These are phyloP conservation scores for Tiliacea aurago DNA, from an alignment of 2,888 invertebrate species.

Conservation along the genomic window DNA sequence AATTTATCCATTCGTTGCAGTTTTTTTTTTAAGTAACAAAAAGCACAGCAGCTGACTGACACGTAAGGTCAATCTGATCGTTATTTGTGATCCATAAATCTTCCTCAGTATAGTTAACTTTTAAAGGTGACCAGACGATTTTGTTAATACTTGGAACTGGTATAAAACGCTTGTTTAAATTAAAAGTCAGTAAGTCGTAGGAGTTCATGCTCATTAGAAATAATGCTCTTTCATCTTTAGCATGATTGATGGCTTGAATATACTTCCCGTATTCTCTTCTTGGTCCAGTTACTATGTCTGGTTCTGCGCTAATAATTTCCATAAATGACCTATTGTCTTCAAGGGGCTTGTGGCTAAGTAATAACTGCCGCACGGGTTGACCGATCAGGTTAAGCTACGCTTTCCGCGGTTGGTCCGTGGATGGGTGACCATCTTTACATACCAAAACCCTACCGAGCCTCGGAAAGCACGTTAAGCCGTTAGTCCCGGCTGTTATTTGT, in stretches of 20 bases:
- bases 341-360: too few relatives aligned
- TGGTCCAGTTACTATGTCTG: neutral
- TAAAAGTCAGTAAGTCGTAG: neutral
- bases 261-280: neutral
- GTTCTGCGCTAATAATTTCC: neutral
- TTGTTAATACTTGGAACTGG: conserved; percentile 13
- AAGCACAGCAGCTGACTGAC: conserved; percentile 27
- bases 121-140: conserved; percentile 29
- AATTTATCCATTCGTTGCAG: conserved; percentile 18
- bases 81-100: conserved; percentile 19
- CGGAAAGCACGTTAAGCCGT: too few relatives aligned
- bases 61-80: conserved; percentile 19
- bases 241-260: neutral
- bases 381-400: too few relatives aligned
- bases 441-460: too few relatives aligned
- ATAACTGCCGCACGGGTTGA: too few relatives aligned
- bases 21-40: conserved; percentile 28
- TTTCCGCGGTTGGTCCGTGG: too few relatives aligned
- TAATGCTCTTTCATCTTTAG: neutral
- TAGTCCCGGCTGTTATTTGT: too few relatives aligned
- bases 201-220: conserved; percentile 14
- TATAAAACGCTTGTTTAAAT: conserved; percentile 31
- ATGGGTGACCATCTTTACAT: too few relatives aligned
- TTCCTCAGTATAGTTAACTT: conserved; percentile 22
- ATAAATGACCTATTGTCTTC: neutral